A percentile compares a stretch with the other conserved stretches of the same genome.
phyloP scores from a whole-genome alignment of 2,797 vertebrate species.

The Enteromius trimaculatus region DNA sequence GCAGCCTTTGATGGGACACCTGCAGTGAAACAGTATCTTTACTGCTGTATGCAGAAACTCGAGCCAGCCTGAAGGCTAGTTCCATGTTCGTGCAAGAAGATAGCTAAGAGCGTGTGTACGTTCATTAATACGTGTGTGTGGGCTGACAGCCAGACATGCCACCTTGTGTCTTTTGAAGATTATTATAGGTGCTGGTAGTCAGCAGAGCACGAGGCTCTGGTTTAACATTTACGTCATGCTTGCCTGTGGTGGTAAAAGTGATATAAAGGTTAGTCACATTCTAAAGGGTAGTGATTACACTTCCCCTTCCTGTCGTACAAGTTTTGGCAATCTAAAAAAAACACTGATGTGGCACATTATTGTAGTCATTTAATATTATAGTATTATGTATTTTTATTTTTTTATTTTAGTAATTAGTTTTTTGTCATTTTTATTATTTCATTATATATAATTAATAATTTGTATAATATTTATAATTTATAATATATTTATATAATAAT shows the following conservation, averaged over 20 bases:
- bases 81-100: conserved; percentile 23
- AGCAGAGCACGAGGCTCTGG: conserved; percentile 57
- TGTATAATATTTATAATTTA: too few relatives aligned
- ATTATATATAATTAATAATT: background rate
- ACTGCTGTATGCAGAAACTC: conserved; percentile 73
- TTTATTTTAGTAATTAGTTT: background rate
- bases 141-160: conserved; percentile 62
- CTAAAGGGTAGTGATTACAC: conserved; percentile 33
- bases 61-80: conserved; percentile 62
- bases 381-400: background rate
- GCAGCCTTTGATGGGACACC: conserved; percentile 80
- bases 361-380: too few relatives aligned
- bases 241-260: conserved; percentile 59
- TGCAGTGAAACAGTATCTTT: conserved; percentile 81
- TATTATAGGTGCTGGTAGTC: conserved; percentile 73
- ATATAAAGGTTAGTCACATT: conserved; percentile 53
- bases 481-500: background rate
- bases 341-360: background rate
- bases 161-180: conserved; percentile 72
- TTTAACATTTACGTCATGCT: conserved; percentile 69
- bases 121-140: conserved; percentile 34
- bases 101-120: conserved; percentile 11
- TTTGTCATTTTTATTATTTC: background rate
- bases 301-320: conserved; percentile 60
- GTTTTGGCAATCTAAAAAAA: background rate